phyloP scores from a whole-genome alignment of 2,113 vertebrate genomes.

The Mugil cephalus region DNA sequence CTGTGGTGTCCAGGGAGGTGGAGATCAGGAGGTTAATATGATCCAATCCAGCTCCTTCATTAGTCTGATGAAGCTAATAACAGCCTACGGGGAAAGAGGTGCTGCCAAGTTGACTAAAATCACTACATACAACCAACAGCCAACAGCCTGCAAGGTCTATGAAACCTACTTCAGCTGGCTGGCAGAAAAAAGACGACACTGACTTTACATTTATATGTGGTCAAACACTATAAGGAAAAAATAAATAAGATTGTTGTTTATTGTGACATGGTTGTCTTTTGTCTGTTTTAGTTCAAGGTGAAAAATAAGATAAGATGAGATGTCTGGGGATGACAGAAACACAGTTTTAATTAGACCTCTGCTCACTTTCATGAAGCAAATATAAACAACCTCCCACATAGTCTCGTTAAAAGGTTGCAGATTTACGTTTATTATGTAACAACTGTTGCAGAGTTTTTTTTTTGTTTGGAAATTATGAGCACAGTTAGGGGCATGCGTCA shows the following conservation, averaged over 20 bases:
- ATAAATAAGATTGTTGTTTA: not conserved
- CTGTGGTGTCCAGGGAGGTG: conserved; percentile 69
- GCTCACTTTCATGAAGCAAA: not conserved
- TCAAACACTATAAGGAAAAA: not conserved
- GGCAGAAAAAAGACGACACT: not conserved
- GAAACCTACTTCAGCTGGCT: conserved; percentile 32
- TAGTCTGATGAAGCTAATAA: conserved; percentile 78
- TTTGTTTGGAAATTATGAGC: not conserved
- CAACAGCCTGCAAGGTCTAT: conserved; percentile 5
- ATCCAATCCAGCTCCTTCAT: conserved; percentile 77
- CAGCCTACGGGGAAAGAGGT: conserved; percentile 54
- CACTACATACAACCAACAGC: conserved; percentile 28
- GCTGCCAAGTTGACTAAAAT: conserved; percentile 51
- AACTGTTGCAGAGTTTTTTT: conserved; percentile 14
- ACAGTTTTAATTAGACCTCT: not conserved
- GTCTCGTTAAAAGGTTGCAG: not conserved
- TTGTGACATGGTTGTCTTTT: not conserved
- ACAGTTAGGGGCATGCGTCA: not conserved
- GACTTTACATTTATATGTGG: not conserved
- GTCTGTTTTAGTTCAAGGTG: not conserved
- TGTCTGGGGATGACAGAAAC: not conserved
- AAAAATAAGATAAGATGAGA: too few species aligned
- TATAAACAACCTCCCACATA: not conserved
- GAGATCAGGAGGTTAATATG: conserved; percentile 79
- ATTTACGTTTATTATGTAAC: not conserved